Base-by-base conservation (phyloP, 2,797 vertebrate genomes). In the Manis pentadactyla region DNA sequence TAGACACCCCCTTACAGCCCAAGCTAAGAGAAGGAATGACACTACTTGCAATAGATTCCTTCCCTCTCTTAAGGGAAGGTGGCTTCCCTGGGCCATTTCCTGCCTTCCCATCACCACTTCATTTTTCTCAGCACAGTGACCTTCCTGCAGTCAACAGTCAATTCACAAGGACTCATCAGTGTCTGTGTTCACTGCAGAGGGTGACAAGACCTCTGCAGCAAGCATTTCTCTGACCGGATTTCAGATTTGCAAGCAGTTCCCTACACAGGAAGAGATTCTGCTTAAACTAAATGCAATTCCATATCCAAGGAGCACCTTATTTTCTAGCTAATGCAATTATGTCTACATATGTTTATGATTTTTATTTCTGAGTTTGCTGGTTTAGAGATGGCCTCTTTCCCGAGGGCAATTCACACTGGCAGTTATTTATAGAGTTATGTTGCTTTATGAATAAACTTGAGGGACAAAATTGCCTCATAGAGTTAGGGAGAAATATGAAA, bases 291-390 rank as follows among this genome's bases (percentile, higher is more conserved):
- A 53, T 46, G 4, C 4, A 89, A 21, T 39, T 17, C 57, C 77
- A 23, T 81, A 82, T 82, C 7, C 87, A 84, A 23, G 59, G 94
- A 96, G 39, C 90, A 93, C 37, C 73, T 98, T 73, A 34, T 11
- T 21, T 23, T 90, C 93, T 73, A 93, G 39, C 27, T 61, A 93
- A 23, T 85, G 63, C 39, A 55, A 21, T 23, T 61, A 31, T n/a
- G 37, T 85, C 88, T 82, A 71, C 51, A 39, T 68, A 29, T 68
- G 63, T 9, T 71, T 57, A 11, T 57, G 74, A 88, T 94, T 96
- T 96, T 82, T 91, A 85, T 89, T 95, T 92, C 89, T 87, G 94
- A 95, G 34, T 92, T 92, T 64, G 81, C 34, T 25, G 91, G 87
- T 96, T 93, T 93, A 87, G 73, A 94, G 69, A 64, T 86, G 87